Evolutionary conservation across 2,797 vertebrate genomes (phyloP).

Genomic region (Dipus sagitta): DNA sequence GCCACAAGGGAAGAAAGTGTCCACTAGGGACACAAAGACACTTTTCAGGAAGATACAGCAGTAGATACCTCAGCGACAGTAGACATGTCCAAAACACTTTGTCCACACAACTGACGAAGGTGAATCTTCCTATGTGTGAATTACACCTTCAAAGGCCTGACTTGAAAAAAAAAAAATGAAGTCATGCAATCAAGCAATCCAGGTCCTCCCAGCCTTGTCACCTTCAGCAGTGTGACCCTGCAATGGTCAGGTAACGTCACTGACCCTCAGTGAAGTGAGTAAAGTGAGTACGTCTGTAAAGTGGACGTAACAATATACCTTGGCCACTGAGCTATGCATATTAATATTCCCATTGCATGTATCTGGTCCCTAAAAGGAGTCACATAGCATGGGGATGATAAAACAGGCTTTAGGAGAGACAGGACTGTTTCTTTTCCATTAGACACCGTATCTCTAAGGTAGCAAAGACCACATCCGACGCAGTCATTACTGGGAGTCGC

Average conservation of each 20-base stretch:
- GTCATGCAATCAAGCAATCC: neutral
- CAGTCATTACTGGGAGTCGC: neutral
- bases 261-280: neutral
- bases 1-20: neutral
- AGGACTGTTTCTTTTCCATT: fast-evolving
- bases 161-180: neutral
- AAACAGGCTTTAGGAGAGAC: neutral
- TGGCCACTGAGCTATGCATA: neutral
- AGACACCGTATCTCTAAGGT: fast-evolving
- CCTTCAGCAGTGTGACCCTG: neutral
- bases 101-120: neutral
- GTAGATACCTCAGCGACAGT: neutral
- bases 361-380: neutral
- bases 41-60: fast-evolving
- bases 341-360: neutral
- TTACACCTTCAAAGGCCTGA: neutral
- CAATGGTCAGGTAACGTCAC: neutral
- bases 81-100: neutral
- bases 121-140: neutral
- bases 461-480: neutral
- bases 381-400: neutral
- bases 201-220: neutral
- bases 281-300: neutral
- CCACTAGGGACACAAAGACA: neutral
- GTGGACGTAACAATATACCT: no score